Base-by-base conservation (phyloP, 2,888 invertebrate species). In the Andrena haemorrhoa region DNA sequence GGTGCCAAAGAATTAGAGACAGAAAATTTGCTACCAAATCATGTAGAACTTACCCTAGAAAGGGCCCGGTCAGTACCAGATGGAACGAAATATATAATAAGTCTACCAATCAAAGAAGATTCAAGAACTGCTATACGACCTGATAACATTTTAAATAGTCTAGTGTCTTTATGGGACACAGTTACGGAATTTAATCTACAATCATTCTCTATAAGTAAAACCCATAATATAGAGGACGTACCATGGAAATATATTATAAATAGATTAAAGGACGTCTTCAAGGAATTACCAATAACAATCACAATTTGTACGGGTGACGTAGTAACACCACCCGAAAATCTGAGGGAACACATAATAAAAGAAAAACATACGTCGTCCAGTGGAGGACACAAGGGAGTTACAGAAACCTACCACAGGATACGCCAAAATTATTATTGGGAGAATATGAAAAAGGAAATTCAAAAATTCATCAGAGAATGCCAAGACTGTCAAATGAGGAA, bases 321-420 rank as follows among this genome's bases (percentile, higher is more conserved):
- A 0, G n/a, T n/a, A 4, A 49, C 49, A 16, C 49, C 49, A 49
- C 16, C 12, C 0, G n/a, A 49, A 49, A 49, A 12, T 16, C 5
- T 16, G 49, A 49, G 49, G 0, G 49, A 49, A n/a, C 0, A 49
- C 0, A 49, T 49, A n/a, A n/a, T 49, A 49, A 16, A 6, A 49
- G n/a, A 49, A n/a, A 49, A 49, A 49, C 49, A 49, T n/a, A 49
- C 49, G 1, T 49, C 49, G 16, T 16, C 49, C 49, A n/a, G 16
- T 49, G 49, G 49, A n/a, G 49, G 49, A 49, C 49, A 49, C 49
- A 49, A n/a, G n/a, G n/a, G n/a, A n/a, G n/a, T n/a, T n/a, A n/a
- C n/a, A n/a, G n/a, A n/a, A n/a, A n/a, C n/a, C n/a, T n/a, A n/a
- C n/a, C n/a, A n/a, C n/a, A n/a, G n/a, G n/a, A n/a, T n/a, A n/a